These are phyloP conservation scores for Saturnia pavonia DNA, from an alignment of 2,888 invertebrate species.

Conservation along the genomic window DNA sequence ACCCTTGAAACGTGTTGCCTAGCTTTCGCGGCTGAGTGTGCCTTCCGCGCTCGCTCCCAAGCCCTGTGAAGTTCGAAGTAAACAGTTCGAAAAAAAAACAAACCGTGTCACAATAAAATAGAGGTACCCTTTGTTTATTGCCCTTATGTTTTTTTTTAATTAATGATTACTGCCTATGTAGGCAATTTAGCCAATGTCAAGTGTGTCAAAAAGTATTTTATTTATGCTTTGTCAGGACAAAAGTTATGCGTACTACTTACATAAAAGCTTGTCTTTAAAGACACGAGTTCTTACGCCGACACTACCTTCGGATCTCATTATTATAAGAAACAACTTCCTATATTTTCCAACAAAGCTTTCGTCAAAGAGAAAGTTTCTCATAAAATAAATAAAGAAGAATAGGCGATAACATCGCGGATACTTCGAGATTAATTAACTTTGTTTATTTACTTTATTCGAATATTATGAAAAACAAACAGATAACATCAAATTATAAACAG, in stretches of 20 bases:
- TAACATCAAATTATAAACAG: constrained; percentile 18
- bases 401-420: constrained; percentile 40
- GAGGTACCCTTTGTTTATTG: too few relatives aligned
- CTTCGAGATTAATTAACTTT: constrained; percentile 53
- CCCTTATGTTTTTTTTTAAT: too few relatives aligned
- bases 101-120: too few relatives aligned
- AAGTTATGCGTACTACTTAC: background rate
- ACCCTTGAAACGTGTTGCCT: too few relatives aligned
- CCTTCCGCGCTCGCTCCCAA: too few relatives aligned
- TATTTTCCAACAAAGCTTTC: constrained; percentile 17
- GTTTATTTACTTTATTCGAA: constrained; percentile 42
- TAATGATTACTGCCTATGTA: too few relatives aligned
- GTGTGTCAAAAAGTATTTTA: too few relatives aligned
- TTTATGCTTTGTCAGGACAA: background rate
- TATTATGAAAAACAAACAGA: constrained; percentile 21
- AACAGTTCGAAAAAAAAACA: too few relatives aligned
- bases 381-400: constrained; percentile 45
- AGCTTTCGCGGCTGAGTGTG: too few relatives aligned
- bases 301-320: constrained; percentile 28
- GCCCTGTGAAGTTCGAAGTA: too few relatives aligned
- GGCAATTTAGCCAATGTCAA: too few relatives aligned
- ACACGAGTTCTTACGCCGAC: constrained; percentile 24
- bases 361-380: constrained; percentile 33
- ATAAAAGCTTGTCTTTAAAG: constrained; percentile 2
- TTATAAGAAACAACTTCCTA: constrained; percentile 28